Base-by-base conservation (phyloP, 2,113 vertebrate species). In the Puntigrus tetrazona region DNA sequence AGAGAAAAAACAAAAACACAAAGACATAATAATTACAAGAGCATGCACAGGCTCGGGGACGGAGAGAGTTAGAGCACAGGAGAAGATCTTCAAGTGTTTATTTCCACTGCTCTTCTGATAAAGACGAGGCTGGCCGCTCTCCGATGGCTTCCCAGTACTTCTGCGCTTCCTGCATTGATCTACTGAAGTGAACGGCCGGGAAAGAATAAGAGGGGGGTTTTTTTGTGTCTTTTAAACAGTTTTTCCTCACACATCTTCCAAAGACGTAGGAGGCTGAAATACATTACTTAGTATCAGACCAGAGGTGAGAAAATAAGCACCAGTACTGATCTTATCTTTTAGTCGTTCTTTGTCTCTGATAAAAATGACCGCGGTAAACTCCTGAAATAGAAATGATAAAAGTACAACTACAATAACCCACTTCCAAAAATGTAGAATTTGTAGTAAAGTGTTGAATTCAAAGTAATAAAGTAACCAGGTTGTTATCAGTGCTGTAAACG, bases 21-120 rank as follows among this genome's bases (percentile, higher is more conserved):
- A 85, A 88, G 87, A 83, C 63, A 57, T 85, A 61, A 87, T 78
- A 85, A 86, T 85, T 77, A 86, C 52, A 65, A 85, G 55, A 84
- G 81, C 63, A 16, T 29, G 52, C 70, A 72, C 29, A 67, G 61
- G 79, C 55, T 74, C 52, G 43, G 80, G 38, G 63, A 78, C 73
- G 20, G 27, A 75, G 45, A 86, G 78, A 73, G 50, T n/a, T 61
- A 57, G 52, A 9, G 36, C 47, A 31, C 59, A 25, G 57, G 59
- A 70, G 47, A 70, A 31, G 73, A 83, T 74, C 38, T 27, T 82
- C 83, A 72, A 87, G 84, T 81, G 78, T 72, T 86, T 81, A 82
- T 87, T 90, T 83, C 67, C 81, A 78, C 86, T 38, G 45, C 45
- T 69, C 74, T 78, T 83, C 41, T 85, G 22, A 81, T 77, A 34